A percentile compares a stretch with the other conserved stretches of the same genome.
Evolutionary conservation across 2,113 vertebrate genomes (phyloP).

Genomic region (Entelurus aequoreus): DNA sequence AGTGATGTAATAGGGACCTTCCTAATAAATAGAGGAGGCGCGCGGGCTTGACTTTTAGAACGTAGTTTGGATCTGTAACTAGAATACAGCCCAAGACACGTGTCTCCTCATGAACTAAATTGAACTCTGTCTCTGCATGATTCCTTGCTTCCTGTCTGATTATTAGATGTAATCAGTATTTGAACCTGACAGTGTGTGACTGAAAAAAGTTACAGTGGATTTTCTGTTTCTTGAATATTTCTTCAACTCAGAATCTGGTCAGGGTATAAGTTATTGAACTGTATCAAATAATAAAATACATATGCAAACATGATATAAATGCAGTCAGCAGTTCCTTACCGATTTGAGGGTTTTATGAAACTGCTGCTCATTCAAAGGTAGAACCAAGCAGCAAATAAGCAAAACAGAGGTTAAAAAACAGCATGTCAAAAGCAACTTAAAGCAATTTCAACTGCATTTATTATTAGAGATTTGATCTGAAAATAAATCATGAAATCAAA

Average conservation of each 20-base stretch:
- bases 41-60: too few relatives aligned
- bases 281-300: background rate
- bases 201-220: too few relatives aligned
- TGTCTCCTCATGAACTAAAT: too few relatives aligned
- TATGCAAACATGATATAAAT: background rate
- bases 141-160: too few relatives aligned
- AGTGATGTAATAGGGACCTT: too few relatives aligned
- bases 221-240: too few relatives aligned
- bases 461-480: conserved; percentile 34
- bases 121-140: too few relatives aligned
- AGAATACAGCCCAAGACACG: too few relatives aligned
- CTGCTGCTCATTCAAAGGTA: conserved; percentile 72
- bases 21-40: too few relatives aligned
- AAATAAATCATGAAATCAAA: background rate
- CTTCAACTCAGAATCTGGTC: background rate
- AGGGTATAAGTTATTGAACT: background rate
- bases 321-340: conserved; percentile 61
- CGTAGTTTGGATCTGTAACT: too few relatives aligned
- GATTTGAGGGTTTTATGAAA: conserved; percentile 65
- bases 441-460: conserved; percentile 20
- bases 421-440: conserved; percentile 17
- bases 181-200: too few relatives aligned
- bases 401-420: conserved; percentile 65
- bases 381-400: conserved; percentile 57
- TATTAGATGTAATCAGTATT: too few relatives aligned